Evolutionary conservation across 2,113 vertebrate species (phyloP).

Genomic region (Cnemophilus loriae): DNA sequence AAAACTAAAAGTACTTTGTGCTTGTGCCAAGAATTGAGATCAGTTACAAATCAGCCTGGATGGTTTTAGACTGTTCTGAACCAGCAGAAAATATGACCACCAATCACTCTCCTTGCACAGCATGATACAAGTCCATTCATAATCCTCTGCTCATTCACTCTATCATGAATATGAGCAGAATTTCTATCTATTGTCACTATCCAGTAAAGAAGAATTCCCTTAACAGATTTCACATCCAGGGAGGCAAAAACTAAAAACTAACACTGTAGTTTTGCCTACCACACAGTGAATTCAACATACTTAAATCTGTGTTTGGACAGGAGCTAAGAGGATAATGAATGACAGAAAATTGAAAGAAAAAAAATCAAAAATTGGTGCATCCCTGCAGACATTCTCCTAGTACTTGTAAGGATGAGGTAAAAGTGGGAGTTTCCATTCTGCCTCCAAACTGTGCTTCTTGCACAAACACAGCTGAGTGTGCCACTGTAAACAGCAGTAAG

Average conservation of each 20-base stretch:
- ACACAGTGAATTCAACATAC: not conserved
- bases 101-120: not conserved
- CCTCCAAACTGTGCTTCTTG: not conserved
- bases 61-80: not conserved
- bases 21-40: not conserved
- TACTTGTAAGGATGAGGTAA: not conserved
- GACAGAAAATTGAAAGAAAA: not conserved
- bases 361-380: not conserved
- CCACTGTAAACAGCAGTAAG: not conserved
- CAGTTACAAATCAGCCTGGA: not conserved
- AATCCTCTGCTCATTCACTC: not conserved
- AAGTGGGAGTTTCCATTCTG: not conserved
- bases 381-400: not conserved
- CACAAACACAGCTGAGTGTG: not conserved
- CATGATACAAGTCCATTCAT: not conserved
- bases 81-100: not conserved
- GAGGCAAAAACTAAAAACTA: not conserved
- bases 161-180: not conserved
- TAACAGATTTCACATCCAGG: not conserved
- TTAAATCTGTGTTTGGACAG: not conserved
- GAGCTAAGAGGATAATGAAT: not conserved
- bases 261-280: not conserved
- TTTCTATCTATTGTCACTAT: not conserved
- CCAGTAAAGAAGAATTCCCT: not conserved
- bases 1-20: not conserved